phyloP scores from a whole-genome alignment of 2,797 vertebrate genomes.

The Schizopygopsis malacanthus region DNA sequence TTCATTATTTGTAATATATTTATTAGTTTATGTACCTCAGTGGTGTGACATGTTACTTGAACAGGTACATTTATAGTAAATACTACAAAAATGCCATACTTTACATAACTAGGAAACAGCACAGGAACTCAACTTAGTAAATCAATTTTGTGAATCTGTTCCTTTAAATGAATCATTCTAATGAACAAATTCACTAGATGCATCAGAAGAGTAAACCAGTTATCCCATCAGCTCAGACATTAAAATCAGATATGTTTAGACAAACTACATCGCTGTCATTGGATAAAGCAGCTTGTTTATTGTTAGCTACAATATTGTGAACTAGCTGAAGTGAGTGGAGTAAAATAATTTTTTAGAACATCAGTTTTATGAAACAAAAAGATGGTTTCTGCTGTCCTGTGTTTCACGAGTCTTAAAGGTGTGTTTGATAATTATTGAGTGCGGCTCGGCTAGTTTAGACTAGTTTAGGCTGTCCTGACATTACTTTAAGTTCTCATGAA shows the following conservation, averaged over 20 bases:
- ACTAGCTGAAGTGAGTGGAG: neutral
- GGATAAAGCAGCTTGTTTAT: neutral
- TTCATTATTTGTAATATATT: neutral
- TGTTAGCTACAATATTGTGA: neutral
- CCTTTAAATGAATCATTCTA: neutral
- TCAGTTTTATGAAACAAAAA: neutral
- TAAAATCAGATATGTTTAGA: neutral
- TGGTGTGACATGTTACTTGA: neutral
- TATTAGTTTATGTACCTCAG: neutral
- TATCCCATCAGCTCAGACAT: neutral
- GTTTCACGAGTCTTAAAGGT: neutral
- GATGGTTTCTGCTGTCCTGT: neutral
- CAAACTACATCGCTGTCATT: neutral
- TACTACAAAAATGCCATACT: neutral
- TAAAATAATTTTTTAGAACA: neutral
- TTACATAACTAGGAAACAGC: neutral
- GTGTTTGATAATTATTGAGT: conserved; percentile 20
- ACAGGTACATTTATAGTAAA: neutral
- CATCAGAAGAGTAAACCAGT: conserved; percentile 11
- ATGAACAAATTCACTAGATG: neutral
- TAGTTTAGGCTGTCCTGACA: conserved; percentile 9
- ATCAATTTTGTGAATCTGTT: neutral
- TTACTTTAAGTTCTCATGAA: conserved; percentile 42
- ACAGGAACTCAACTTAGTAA: neutral
- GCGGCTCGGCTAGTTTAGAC: neutral